Base-by-base conservation (phyloP, 2,888 invertebrate species). In the Lithophane leautieri region DNA sequence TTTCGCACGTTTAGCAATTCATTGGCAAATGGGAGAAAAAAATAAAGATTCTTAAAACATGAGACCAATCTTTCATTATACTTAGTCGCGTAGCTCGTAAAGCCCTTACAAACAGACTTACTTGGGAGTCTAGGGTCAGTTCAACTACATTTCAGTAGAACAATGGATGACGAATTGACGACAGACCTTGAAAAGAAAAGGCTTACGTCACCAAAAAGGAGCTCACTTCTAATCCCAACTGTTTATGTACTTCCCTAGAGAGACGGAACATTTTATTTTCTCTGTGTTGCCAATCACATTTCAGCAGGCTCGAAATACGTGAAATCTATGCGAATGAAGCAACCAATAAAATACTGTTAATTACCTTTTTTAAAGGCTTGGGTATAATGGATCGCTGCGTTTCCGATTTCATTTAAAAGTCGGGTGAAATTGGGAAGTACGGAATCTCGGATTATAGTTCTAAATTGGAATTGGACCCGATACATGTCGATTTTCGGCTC, bases 381-480 rank as follows among this genome's bases (percentile, higher is more conserved):
- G 66, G 61, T 67, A 54, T 42, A 74, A 83, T 71, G 62, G 70
- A 76, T 76, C 56, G 44, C 19, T 61, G 40, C 47, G 54, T 66
- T 76, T 67, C 42, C 63, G n/a, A 70, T 80, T 77, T 71, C 42
- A 82, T 73, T 82, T 70, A 70, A 73, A 73, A 73, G 19, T 80
- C 25, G 52, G 52, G 42, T 72, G 44, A 44, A 83, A 71, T 75
- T 62, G 83, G 47, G 58, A 40, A 70, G 70, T 68, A 73, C 76
- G 56, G 44, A 73, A 58, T 76, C 70, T 76, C 76, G 73, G 70
- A 82, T 82, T 82, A 82, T 73, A 81, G 81, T 73, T 73, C 73
- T 61, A 76, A 84, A 84, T 82, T 84, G 81, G 81, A 81, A 82
- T 80, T 73, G 81, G 72, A 71, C 63, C 71, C 70, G 60, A 76